Percentiles rank a stretch among this genome's conserved stretches.
Conservation (phyloP, 2,797 vertebrate genomes). For the Oreortyx pictus region DNA sequence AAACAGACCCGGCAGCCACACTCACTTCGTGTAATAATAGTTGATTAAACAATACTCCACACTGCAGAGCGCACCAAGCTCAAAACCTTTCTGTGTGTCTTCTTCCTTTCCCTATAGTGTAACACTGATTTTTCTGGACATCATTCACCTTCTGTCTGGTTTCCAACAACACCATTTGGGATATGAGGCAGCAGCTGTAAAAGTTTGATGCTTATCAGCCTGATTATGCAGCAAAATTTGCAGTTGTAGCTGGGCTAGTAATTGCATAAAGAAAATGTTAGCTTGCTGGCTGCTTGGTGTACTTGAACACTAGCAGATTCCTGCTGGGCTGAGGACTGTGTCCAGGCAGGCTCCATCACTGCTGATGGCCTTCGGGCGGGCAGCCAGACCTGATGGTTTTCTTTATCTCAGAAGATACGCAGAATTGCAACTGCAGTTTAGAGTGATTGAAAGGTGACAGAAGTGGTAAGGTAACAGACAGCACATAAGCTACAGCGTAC, state of each 20-base stretch:
- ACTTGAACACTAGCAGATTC: neutral
- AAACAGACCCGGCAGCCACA: neutral
- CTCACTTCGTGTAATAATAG: neutral
- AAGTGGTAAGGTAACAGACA: neutral
- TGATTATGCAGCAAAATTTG: constrained; percentile 35
- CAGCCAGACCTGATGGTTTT: neutral
- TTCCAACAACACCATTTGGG: neutral
- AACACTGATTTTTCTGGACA: neutral
- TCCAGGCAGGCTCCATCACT: neutral
- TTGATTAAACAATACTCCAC: neutral
- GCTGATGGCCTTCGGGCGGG: neutral
- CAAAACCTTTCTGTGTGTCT: neutral
- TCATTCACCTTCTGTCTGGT: neutral
- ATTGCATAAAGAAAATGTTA: constrained; percentile 31
- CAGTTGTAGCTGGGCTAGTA: constrained; percentile 31
- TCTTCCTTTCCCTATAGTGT: accelerated
- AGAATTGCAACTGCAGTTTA: neutral
- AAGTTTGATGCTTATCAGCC: neutral
- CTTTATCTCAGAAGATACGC: neutral
- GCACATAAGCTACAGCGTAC: neutral
- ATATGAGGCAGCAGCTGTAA: neutral
- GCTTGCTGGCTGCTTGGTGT: neutral
- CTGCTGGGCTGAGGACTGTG: neutral
- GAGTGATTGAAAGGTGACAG: neutral
- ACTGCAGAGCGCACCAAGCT: neutral